Percentiles rank a stretch among this genome's conserved stretches.
Evolutionary conservation across 2,888 invertebrate genomes (phyloP).

Genomic region (Notodonta dromedarius): DNA sequence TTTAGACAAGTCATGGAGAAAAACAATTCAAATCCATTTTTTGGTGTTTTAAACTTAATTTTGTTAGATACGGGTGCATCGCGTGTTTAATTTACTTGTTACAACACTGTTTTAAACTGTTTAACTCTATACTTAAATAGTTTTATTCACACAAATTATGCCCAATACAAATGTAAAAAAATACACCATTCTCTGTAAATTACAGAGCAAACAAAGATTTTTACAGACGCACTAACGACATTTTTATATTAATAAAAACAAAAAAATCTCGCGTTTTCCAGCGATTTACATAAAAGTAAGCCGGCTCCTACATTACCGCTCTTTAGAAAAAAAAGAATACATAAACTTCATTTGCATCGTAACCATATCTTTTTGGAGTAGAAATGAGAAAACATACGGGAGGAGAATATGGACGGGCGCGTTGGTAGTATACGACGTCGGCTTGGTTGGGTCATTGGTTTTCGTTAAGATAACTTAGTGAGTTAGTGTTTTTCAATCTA

Average conservation of each 20-base stretch:
- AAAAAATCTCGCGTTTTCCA: slow-evolving; percentile 15
- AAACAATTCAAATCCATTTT: no score
- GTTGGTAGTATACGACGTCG: neutral
- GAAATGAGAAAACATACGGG: slow-evolving; percentile 15
- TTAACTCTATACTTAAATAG: no score
- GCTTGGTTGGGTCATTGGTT: no score
- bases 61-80: no score
- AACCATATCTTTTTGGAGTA: slow-evolving; percentile 34
- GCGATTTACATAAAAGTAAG: slow-evolving; percentile 42
- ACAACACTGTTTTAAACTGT: no score
- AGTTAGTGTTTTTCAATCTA: no score
- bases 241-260: slow-evolving; percentile 40
- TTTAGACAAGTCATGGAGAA: neutral
- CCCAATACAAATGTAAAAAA: no score
- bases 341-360: slow-evolving; percentile 38
- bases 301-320: slow-evolving; percentile 32
- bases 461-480: no score
- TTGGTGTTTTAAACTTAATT: no score
- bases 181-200: neutral
- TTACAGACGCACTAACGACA: slow-evolving; percentile 29
- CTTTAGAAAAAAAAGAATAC: slow-evolving; percentile 29
- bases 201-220: slow-evolving; percentile 14
- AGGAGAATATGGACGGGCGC: neutral
- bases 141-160: no score
- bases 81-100: no score